These are phyloP conservation scores for Polypedilum vanderplanki DNA, from an alignment of 1,140 invertebrate genomes.

Conservation along the genomic window DNA sequence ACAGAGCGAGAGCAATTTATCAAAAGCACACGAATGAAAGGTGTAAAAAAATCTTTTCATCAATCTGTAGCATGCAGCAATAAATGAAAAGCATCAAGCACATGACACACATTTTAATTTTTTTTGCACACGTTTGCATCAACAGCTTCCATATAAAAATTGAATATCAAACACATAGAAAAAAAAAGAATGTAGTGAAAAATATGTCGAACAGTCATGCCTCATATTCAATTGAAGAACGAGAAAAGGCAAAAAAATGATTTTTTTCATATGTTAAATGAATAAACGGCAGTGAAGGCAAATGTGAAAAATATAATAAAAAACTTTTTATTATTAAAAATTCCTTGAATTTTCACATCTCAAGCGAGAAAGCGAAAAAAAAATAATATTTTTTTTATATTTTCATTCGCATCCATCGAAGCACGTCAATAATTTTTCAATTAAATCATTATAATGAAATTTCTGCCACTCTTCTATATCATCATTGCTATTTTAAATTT, in stretches of 20 bases:
- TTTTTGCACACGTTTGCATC: too few relatives aligned
- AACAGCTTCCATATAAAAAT: neutral
- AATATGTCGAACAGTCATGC: neutral
- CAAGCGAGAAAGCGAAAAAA: neutral
- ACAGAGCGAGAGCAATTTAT: too few relatives aligned
- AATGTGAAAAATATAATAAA: neutral
- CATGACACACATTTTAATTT: too few relatives aligned
- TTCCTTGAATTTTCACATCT: neutral
- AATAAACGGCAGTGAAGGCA: neutral
- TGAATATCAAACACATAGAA: neutral
- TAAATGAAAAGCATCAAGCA: too few relatives aligned
- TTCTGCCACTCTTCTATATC: neutral
- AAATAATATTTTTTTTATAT: neutral
- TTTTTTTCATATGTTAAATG: neutral
- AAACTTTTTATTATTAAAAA: neutral
- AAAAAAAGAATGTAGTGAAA: neutral
- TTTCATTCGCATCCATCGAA: neutral
- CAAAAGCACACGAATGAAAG: too few relatives aligned
- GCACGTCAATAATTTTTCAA: slow-evolving; percentile 17
- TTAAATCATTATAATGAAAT: slow-evolving; percentile 20
- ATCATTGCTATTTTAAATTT: neutral
- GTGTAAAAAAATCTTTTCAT: too few relatives aligned
- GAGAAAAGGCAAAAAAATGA: neutral
- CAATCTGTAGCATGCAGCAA: too few relatives aligned
- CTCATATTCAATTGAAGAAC: neutral